A percentile compares a stretch with the other conserved stretches of the same genome.
phyloP scores from a whole-genome alignment of 2,113 vertebrate species.

The Nymphicus hollandicus region DNA sequence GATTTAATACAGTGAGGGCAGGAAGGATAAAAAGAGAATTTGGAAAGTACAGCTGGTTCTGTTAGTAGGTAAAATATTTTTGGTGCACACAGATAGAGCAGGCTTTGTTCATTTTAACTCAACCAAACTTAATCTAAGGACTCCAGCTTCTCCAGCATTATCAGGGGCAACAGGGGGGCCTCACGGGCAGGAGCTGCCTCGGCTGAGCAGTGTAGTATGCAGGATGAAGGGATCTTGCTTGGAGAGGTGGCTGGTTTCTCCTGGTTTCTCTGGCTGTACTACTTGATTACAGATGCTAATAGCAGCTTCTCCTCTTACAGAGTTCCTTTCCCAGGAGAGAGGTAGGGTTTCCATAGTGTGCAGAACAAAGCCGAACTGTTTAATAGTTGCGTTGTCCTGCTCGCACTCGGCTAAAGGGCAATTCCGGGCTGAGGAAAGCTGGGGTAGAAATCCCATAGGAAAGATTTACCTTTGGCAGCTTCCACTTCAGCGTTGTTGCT shows the following conservation, averaged over 20 bases:
- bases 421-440: neutral
- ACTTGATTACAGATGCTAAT: neutral
- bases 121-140: neutral
- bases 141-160: neutral
- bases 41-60: neutral
- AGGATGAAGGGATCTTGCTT: neutral
- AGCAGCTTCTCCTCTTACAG: neutral
- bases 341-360: neutral
- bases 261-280: neutral
- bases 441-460: neutral
- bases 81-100: neutral
- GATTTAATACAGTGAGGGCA: neutral
- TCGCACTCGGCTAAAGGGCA: neutral
- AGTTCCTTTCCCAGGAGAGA: neutral
- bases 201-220: neutral
- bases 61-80: neutral
- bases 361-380: neutral
- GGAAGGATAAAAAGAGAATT: neutral
- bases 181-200: neutral
- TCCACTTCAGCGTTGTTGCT: neutral
- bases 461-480: neutral
- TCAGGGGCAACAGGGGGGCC: neutral
- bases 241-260: neutral
- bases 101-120: neutral
- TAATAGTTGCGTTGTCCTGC: neutral